These are phyloP conservation scores for Mus caroli DNA, from an alignment of 2,797 vertebrate species.

Conservation along the genomic window DNA sequence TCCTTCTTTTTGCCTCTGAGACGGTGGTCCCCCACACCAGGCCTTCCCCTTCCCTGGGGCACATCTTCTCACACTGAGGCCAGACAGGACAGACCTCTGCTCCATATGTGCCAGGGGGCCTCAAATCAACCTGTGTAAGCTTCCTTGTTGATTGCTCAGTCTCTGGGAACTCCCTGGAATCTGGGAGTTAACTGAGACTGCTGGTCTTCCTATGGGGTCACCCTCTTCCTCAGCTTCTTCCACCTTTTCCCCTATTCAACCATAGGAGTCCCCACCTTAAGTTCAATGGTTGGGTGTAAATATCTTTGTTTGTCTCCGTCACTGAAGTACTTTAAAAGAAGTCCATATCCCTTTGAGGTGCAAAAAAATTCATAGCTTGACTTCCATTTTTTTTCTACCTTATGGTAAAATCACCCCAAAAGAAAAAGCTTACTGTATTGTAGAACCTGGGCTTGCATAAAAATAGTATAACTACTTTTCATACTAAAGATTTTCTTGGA, in stretches of 20 bases:
- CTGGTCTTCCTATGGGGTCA: background rate
- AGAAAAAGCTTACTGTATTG: background rate
- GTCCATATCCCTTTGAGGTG: background rate
- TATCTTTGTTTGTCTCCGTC: background rate
- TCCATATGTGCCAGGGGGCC: background rate
- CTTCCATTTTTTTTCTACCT: constrained; percentile 35
- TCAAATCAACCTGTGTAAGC: background rate
- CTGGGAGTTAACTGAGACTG: background rate
- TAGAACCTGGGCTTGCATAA: constrained; percentile 36
- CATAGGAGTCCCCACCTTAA: background rate
- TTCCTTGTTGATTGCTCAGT: background rate
- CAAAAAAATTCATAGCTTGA: background rate
- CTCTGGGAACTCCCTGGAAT: background rate
- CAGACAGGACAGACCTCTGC: background rate
- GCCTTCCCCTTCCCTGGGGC: background rate
- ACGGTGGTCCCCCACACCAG: background rate
- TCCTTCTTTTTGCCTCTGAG: background rate
- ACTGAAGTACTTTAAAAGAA: constrained; percentile 55
- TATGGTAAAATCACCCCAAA: constrained; percentile 49
- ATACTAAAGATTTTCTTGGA: constrained; percentile 40
- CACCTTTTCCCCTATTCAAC: background rate
- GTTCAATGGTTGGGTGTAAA: background rate
- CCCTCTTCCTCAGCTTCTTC: background rate
- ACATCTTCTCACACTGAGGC: background rate
- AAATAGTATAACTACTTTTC: constrained; percentile 12